Evolutionary conservation across 1,140 invertebrate species (phyloP), one percentile per base, ranked within the genome.

Genomic region (Drosophila rufa): DNA sequence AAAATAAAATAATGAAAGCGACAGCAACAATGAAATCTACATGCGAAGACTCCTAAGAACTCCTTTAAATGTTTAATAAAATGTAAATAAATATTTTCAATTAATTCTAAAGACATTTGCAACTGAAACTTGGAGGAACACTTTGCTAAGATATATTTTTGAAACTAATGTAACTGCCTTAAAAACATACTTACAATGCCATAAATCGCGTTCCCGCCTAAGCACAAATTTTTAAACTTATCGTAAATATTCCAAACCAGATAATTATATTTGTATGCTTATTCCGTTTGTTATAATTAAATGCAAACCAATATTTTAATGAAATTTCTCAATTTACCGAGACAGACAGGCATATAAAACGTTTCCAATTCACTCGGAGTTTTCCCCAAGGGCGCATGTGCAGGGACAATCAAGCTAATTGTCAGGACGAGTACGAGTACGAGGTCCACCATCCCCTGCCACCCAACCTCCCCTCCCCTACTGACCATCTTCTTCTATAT

Each of bases 361-460:
- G 50, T 42, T 68, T 47, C 33, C 36, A 27, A 50, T 45, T 69
- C 47, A 50, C n/a, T 70, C 60, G 47, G 14, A 45, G 42, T 55
- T 55, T 4, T 57, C 50, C 65, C 42, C 25, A 50, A 55, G 42
- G 59, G 75, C 76, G 76, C 76, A 79, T 79, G 76, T 79, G 76
- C 73, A 58, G 79, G 81, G 75, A 90, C 85, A 90, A 90, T 90
- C 89, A 90, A 90, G 85, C 79, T 90, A 90, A 90, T 90, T 90
- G 79, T 75, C 77, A 67, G 56, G 67, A 79, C 68, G 40, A 36
- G 40, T 48, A 48, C 45, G 27, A 27, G 12, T 17, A 8, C 45
- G 27, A 27, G 15, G 17, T 15, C 56, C 36, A 27, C 36, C 27
- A n/a, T 14, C 46, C 2, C 33, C 9, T 1, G 46, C 59, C 25